These are phyloP conservation scores for Turritopsis rubra DNA, from an alignment of 30 jellyfish, hydroid and myxozoan genomes.

Conservation along the genomic window DNA sequence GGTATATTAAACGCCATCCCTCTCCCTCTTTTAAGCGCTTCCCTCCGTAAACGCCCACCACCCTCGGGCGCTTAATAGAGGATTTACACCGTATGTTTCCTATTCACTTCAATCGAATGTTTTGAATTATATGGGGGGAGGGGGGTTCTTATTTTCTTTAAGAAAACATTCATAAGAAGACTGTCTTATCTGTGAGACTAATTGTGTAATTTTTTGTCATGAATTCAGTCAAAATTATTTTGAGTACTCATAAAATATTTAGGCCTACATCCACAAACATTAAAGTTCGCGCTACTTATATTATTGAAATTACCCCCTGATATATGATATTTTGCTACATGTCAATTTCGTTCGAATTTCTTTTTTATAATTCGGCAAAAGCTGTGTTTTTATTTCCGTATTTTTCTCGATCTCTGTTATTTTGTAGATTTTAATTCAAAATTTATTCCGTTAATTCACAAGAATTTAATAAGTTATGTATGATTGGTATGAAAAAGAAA, in stretches of 20 bases:
- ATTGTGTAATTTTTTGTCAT: too few species aligned
- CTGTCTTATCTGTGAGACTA: not conserved
- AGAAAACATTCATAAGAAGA: not conserved
- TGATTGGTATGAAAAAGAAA: not conserved
- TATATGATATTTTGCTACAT: too few species aligned
- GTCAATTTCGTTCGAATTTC: not conserved
- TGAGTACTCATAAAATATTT: not conserved
- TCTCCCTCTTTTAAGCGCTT: too few species aligned
- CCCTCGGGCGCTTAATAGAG: too few species aligned
- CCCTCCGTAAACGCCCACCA: too few species aligned
- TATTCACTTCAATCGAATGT: not conserved
- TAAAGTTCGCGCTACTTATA: not conserved
- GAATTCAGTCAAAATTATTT: too few species aligned
- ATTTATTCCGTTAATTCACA: too few species aligned
- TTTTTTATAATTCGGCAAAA: not conserved
- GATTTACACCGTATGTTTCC: not conserved
- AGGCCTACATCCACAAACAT: not conserved
- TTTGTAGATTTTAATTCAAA: not conserved
- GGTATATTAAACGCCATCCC: too few species aligned
- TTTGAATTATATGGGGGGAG: not conserved
- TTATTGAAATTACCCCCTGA: not conserved
- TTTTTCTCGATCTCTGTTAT: not conserved
- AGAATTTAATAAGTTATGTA: not conserved
- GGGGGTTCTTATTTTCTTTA: not conserved
- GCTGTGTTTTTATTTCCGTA: not conserved